Conservation (phyloP, 2,888 invertebrate genomes). For the Agriotes lineatus region DNA sequence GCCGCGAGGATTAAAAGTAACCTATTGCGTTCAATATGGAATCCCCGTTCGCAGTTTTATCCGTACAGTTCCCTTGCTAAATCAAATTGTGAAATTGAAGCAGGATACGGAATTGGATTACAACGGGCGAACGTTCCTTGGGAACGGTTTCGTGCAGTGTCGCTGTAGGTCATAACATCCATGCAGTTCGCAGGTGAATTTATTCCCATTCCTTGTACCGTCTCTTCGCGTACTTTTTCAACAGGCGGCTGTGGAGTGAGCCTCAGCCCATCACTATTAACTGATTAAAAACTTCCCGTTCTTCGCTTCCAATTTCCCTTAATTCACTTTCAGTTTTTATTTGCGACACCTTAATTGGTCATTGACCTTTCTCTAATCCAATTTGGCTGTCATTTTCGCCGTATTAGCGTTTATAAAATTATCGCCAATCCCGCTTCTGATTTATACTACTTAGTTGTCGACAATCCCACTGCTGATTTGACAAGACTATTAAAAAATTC, state of each 20-base stretch:
- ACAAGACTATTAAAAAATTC: too few species aligned
- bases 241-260: not conserved
- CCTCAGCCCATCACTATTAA: too few species aligned
- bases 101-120: slow-evolving; percentile 3
- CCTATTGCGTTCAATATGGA: slow-evolving; percentile 8
- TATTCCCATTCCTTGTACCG: not conserved
- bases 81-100: not conserved
- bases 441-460: too few species aligned
- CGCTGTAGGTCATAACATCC: not conserved
- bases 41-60: not conserved
- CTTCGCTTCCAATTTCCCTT: too few species aligned
- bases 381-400: too few species aligned
- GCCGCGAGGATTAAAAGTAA: not conserved
- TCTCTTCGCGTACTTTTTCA: not conserved
- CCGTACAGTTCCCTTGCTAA: not conserved
- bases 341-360: too few species aligned
- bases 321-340: too few species aligned
- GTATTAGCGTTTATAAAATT: too few species aligned
- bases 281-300: too few species aligned
- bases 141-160: slow-evolving; percentile 19
- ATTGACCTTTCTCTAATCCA: too few species aligned
- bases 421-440: too few species aligned
- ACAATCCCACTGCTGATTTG: too few species aligned
- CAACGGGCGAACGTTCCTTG: not conserved
- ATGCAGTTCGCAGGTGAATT: not conserved